Evolutionary conservation across 92 coral and sea anemone species (phyloP), one percentile per base, ranked within the genome.

Genomic region (Phenganax subtilis): DNA sequence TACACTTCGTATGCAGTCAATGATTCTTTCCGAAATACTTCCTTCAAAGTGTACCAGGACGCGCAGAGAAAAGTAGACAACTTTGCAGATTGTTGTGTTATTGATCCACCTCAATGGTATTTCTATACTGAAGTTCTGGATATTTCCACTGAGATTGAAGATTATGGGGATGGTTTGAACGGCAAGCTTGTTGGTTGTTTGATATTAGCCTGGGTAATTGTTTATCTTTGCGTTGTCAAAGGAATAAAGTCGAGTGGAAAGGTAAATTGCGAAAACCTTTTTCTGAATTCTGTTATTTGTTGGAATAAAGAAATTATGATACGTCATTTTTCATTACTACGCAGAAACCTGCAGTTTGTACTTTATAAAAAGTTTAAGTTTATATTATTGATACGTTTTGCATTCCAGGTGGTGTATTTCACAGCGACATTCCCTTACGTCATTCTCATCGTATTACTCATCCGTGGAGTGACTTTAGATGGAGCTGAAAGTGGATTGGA

Each of bases 231-330:
- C 58, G 93, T 94, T 30, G 96, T 94, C 86, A 94, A 94, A 83
- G 98, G 98, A n/a, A 94, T 94, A 58, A 90, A 92, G 85, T 94
- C 98, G 55, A 94, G 98, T 84, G 98, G 98, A 83, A 94, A 94
- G 97, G 98, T 94, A 70, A 59, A 58, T 72, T 51, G n/a, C 7
- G 27, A 12, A n/a, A 20, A 16, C 0, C 52, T 8, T 20, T 28
- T 1, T 67, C 9, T 17, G 72, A 12, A 30, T 66, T 66, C 47
- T 61, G 25, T 61, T 61, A 5, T 14, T 61, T 37, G 47, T 37
- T 37, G 47, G 47, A 37, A 37, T 37, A 37, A 37, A 37, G 47
- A 37, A 2, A 37, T 37, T 5, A 37, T n/a, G 63, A 57, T 57
- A 57, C 20, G 31, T n/a, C 47, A 37, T 37, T 37, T 37, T 37